A percentile compares a stretch with the other conserved stretches of the same genome.
These are phyloP conservation scores for Typhlichthys subterraneus DNA, from an alignment of 2,797 vertebrate genomes.

Conservation along the genomic window DNA sequence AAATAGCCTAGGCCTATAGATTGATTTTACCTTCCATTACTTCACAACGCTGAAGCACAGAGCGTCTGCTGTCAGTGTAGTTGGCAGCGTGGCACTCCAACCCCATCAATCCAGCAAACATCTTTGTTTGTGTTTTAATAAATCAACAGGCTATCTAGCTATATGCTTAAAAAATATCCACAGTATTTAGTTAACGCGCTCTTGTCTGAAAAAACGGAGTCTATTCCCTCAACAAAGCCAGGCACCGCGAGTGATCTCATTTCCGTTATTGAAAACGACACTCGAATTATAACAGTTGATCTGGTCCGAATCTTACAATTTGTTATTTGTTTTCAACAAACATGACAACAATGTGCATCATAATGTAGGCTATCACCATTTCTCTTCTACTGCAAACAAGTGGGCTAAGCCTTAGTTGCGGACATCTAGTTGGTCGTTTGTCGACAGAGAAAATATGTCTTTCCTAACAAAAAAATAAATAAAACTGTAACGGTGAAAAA, in stretches of 20 bases:
- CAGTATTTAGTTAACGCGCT: background rate
- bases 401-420: slow-evolving; percentile 20
- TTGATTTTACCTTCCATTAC: slow-evolving; percentile 61
- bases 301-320: slow-evolving; percentile 19
- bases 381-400: slow-evolving; percentile 30
- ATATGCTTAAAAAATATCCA: slow-evolving; percentile 2
- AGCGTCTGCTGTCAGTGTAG: slow-evolving; percentile 15
- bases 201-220: slow-evolving; percentile 1
- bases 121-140: slow-evolving; percentile 34
- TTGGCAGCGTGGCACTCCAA: slow-evolving; percentile 54
- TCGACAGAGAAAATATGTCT: slow-evolving; percentile 2
- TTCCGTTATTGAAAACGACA: slow-evolving; percentile 67
- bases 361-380: background rate
- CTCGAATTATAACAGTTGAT: slow-evolving; percentile 7
- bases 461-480: background rate
- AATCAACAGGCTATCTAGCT: background rate
- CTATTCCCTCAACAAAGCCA: slow-evolving; percentile 31
- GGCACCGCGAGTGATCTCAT: slow-evolving; percentile 58
- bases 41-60: slow-evolving; percentile 50
- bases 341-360: slow-evolving; percentile 1
- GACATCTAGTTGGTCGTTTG: background rate
- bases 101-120: slow-evolving; percentile 79
- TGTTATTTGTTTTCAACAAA: slow-evolving; percentile 5
- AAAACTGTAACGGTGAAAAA: background rate
- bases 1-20: background rate